Base-by-base conservation (phyloP, 2,888 invertebrate species). In the Archaeoteleia sp. region DNA sequence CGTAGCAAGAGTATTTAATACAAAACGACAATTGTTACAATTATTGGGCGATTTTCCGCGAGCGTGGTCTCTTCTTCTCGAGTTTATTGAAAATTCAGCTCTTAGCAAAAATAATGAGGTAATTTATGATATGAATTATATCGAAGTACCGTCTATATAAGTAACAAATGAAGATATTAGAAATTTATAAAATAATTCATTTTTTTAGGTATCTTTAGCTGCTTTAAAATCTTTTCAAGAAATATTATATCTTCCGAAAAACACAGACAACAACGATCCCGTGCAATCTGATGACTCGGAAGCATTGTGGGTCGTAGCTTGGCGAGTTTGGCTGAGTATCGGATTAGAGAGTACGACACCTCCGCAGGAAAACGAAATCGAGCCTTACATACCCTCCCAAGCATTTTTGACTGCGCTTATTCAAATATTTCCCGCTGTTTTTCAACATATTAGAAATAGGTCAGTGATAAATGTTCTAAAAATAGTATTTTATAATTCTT, bases 141-240 rank as follows among this genome's bases (percentile, higher is more conserved):
- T 1, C 9, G n/a, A 1, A 20, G 1, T 10, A 30, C 25, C n/a
- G n/a, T n/a, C n/a, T n/a, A n/a, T n/a, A n/a, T n/a, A n/a, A n/a
- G n/a, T n/a, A n/a, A n/a, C n/a, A n/a, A n/a, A n/a, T n/a, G n/a
- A n/a, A n/a, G n/a, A n/a, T n/a, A n/a, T n/a, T n/a, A n/a, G n/a
- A n/a, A n/a, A n/a, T 9, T 29, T 29, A 43, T 34, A 10, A 49
- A 53, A 14, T 35, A 45, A 7, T 12, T 42, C 14, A 23, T 1
- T 37, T 61, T 42, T 53, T 0, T 74, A 91, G 90, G 91, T 96
- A 1, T 97, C 98, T 0, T 89, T 98, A 74, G 96, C 98, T 1
- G 97, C 98, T 0, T 87, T 99, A 4, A 97, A 98, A 86, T 96
- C 97, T 8, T 95, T 98, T 86, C 98, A 98, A 87, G 98, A 98